Evolutionary conservation across 2,888 invertebrate species (phyloP), one percentile per base, ranked within the genome.

Genomic region (Drosophila dives): DNA sequence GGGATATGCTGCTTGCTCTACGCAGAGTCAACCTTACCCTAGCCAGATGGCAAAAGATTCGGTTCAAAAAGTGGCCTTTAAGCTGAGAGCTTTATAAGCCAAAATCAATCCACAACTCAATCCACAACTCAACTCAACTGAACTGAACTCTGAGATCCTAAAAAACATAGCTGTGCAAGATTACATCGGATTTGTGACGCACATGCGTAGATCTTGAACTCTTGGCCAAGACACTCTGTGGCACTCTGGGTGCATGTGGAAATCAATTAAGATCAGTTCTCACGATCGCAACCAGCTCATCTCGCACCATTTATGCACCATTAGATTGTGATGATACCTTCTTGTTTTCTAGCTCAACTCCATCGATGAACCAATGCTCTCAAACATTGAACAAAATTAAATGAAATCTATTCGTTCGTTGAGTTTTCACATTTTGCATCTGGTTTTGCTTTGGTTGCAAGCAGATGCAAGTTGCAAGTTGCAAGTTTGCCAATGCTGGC

Each of bases 231-330:
- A 80, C 79, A 83, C 29, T 83, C 81, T 89, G 84, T 70, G 73
- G 81, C 85, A 75, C 73, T 4, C 73, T 4, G 45, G 3, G 74
- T 85, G 82, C 92, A 91, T 92, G 92, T 91, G 89, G 91, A 92
- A 92, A 92, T 92, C 92, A 92, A 92, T 92, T 92, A 92, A 92
- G 91, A 86, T 88, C 84, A 88, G 86, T 92, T 92, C 92, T 92
- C 92, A 92, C 92, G 92, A 92, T 92, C 92, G 80, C 85, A 72
- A 81, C 84, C 73, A 81, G 79, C 34, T 51, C 55, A 15, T 23
- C 23, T 15, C 15, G 23, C 23, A 60, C 53, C 10, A 20, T 40
- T 2, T 34, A 36, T 56, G 45, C 45, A 23, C 15, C 45, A 45
- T 45, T 45, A 23, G 45, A 45, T 38, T 29, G 29, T 5, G 29